A percentile compares a stretch with the other conserved stretches of the same genome.
Conservation (phyloP, 2,888 invertebrate species). For the Gastracanthus pulcherrimus region DNA sequence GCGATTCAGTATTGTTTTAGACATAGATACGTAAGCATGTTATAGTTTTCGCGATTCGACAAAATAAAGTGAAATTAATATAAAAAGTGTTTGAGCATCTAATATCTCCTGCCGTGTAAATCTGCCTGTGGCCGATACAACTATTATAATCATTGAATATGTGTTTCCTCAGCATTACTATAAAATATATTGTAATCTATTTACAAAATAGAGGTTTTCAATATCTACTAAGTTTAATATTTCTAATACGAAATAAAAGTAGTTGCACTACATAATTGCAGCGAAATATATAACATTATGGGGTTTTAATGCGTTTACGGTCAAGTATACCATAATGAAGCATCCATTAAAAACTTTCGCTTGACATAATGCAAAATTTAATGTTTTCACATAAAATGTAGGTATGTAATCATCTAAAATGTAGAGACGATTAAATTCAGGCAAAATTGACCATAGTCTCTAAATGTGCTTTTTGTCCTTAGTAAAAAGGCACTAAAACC, state of each 20-base stretch:
- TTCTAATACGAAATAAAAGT: neutral
- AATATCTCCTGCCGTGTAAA: too few species aligned
- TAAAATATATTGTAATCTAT: too few species aligned
- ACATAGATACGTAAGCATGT: too few species aligned
- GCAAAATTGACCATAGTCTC: neutral
- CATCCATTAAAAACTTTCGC: constrained; percentile 25
- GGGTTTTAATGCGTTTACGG: constrained; percentile 9
- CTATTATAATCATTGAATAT: too few species aligned
- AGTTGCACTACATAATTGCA: neutral
- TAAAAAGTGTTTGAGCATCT: too few species aligned
- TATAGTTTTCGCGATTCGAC: too few species aligned
- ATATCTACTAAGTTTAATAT: neutral
- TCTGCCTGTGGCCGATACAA: too few species aligned
- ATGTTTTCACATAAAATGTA: neutral
- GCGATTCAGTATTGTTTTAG: too few species aligned
- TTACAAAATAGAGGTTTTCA: too few species aligned
- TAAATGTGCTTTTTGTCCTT: neutral
- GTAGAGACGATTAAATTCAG: neutral
- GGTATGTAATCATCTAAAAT: neutral
- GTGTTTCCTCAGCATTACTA: too few species aligned
- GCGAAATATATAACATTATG: neutral
- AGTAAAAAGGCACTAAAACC: neutral
- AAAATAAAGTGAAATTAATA: too few species aligned
- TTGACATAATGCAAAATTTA: constrained; percentile 7
- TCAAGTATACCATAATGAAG: constrained; percentile 3